phyloP scores from a whole-genome alignment of 2,113 vertebrate species.

The cat (Felis catus) region DNA sequence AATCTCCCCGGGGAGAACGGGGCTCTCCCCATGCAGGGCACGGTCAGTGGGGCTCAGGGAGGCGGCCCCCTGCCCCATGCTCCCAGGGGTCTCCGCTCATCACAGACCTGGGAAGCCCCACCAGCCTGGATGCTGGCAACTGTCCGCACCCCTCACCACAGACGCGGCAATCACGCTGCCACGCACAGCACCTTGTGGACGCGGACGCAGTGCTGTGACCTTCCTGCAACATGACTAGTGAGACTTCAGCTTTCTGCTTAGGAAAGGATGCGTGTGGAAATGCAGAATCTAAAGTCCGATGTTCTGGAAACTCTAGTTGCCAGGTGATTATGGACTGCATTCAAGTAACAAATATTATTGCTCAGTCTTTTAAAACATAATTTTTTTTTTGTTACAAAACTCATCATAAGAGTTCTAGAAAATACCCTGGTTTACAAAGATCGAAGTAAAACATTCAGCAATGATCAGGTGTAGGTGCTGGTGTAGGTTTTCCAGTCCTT shows the following conservation, averaged over 20 bases:
- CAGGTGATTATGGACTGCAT: background rate
- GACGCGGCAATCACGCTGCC: background rate
- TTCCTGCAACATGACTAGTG: background rate
- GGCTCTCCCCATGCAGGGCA: background rate
- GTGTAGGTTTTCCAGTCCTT: too few relatives aligned
- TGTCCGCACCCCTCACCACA: background rate
- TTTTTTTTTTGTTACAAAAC: conserved; percentile 4
- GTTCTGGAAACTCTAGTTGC: background rate
- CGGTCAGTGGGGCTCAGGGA: background rate
- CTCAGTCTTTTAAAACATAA: background rate
- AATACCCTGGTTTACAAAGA: background rate
- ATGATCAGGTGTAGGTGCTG: background rate
- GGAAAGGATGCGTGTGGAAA: background rate
- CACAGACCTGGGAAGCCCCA: too few relatives aligned
- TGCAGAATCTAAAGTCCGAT: background rate
- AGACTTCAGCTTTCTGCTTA: background rate
- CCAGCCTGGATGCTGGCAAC: background rate
- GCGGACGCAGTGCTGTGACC: background rate
- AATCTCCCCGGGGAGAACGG: too few relatives aligned
- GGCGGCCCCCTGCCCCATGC: background rate
- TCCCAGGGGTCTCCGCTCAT: background rate
- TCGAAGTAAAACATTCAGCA: background rate
- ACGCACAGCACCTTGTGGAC: background rate
- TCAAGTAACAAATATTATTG: background rate
- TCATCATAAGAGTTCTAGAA: background rate